Evolutionary conservation across 2,113 vertebrate genomes (phyloP), one percentile per base, ranked within the genome.

Genomic region (Tringa solitaria): DNA sequence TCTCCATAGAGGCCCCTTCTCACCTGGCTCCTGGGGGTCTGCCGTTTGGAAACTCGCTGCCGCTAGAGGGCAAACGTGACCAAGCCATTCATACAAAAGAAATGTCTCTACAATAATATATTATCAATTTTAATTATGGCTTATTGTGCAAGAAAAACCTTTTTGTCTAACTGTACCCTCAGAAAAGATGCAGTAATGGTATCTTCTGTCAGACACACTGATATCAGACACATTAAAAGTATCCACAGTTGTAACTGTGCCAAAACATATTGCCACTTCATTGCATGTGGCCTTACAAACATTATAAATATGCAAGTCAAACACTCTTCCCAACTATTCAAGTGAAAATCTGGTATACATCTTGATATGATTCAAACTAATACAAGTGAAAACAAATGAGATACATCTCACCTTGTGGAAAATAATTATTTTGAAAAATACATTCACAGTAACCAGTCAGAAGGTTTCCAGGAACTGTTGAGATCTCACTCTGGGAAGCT

Each of bases 51-150:
- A 91, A 70, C 15, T 50, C 32, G 4, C 18, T 81, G 83, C 91
- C 96, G 54, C 92, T 73, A 95, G 95, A 95, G 96, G 93, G 85
- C 84, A 94, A 95, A 96, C 32, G 43, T 65, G 73, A 26, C 76
- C 61, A 46, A 89, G 53, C 7, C 82, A 60, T 78, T 76, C 28
- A 73, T 65, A 32, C 41, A 46, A 83, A 85, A 73, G 8, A 33
- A 73, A 33, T 27, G 14, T 15, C n/a, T 23, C 17, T 14, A 7
- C 6, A 4, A 37, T 57, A 46, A 65, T 19, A 32, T 2, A 20
- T 12, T 45, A 80, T n/a, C 37, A 12, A 13, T 32, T 48, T 60
- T 74, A 89, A 84, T 78, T 74, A 51, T 2, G 30, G 30, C 6
- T 73, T 32, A 21, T 30, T 72, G 14, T 22, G 8, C 51, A n/a